Percentiles rank a stretch among this genome's conserved stretches.
These are phyloP conservation scores for Phocoena sinus DNA, from an alignment of 2,113 vertebrate genomes.

Conservation along the genomic window DNA sequence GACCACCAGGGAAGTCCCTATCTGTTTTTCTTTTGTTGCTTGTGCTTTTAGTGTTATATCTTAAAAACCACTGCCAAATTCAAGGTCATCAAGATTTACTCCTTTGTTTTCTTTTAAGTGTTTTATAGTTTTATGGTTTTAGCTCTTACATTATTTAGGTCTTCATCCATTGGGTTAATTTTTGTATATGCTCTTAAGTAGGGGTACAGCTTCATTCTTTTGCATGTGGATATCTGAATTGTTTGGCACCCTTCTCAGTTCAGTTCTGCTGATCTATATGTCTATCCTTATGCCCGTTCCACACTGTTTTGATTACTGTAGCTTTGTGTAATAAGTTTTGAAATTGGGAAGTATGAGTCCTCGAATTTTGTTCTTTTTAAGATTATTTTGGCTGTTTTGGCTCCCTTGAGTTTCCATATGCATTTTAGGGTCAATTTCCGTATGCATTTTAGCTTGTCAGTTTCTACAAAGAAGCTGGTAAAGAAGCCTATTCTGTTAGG, in stretches of 20 bases:
- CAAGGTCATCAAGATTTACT: background rate
- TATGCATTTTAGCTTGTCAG: background rate
- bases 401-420: background rate
- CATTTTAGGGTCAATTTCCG: background rate
- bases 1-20: too few relatives aligned
- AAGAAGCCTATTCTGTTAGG: background rate
- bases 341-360: background rate
- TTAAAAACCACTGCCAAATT: background rate
- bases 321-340: background rate
- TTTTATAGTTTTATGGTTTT: background rate
- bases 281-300: background rate
- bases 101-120: background rate
- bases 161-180: background rate
- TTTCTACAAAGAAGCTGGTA: background rate
- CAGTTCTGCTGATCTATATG: background rate
- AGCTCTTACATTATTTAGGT: background rate
- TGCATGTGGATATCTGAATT: background rate
- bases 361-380: background rate
- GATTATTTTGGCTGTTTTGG: background rate
- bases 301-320: background rate
- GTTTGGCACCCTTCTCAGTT: background rate
- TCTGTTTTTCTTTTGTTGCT: background rate
- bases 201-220: background rate
- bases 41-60: background rate
- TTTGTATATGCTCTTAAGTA: background rate